A percentile compares a stretch with the other conserved stretches of the same genome.
These are phyloP conservation scores for Eremophila alpestris DNA, from an alignment of 2,797 vertebrate genomes.

Conservation along the genomic window DNA sequence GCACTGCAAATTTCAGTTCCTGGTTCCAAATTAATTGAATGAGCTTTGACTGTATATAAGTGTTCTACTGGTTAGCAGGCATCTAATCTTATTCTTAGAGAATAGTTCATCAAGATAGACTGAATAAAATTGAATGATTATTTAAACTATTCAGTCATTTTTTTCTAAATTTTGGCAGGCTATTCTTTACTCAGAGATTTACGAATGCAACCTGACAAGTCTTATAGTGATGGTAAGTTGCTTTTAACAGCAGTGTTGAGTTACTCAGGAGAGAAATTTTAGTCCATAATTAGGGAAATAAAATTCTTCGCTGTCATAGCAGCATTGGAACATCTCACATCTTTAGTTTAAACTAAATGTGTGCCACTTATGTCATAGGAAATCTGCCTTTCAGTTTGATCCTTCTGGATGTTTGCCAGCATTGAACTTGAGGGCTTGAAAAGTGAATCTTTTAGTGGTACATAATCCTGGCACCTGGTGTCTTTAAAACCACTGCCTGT, in stretches of 20 bases:
- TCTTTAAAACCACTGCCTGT: conserved; percentile 22
- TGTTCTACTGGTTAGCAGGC: not conserved
- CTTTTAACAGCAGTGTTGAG: not conserved
- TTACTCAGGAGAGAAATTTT: not conserved
- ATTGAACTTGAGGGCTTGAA: not conserved
- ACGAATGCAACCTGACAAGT: not conserved
- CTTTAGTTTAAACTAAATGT: conserved; percentile 15
- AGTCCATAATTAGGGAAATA: not conserved
- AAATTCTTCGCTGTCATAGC: conserved; percentile 2
- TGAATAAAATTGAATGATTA: not conserved
- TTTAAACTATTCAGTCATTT: not conserved
- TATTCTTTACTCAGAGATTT: not conserved
- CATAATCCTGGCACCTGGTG: not conserved
- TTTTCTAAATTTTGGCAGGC: not conserved
- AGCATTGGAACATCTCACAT: not conserved
- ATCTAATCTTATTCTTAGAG: not conserved
- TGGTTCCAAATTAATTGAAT: not conserved
- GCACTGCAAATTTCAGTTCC: not conserved
- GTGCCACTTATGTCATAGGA: not conserved
- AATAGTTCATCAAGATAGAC: not conserved
- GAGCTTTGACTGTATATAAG: not conserved
- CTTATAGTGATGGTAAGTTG: not conserved
- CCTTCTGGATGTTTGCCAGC: conserved; percentile 25
- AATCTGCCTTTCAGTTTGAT: conserved; percentile 31
- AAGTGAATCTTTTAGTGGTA: not conserved